Evolutionary conservation across 2,888 invertebrate genomes (phyloP).

Genomic region (Pollenia angustigena): DNA sequence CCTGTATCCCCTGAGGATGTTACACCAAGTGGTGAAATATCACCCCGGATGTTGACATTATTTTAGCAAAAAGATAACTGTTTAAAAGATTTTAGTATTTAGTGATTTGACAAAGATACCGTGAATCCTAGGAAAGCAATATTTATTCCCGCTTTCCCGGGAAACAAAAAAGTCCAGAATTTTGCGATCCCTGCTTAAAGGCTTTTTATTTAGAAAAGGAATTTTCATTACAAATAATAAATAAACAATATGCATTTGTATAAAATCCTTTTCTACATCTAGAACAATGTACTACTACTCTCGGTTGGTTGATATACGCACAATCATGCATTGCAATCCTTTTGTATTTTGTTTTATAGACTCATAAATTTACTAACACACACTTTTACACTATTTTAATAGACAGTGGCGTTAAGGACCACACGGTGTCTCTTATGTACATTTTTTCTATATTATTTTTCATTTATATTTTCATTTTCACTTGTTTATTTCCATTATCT

Average conservation of each 20-base stretch:
- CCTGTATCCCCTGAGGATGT: no score
- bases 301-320: conserved; percentile 21
- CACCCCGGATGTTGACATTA: no score
- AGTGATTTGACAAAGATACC: no score
- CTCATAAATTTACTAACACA: conserved; percentile 8
- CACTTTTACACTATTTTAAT: neutral
- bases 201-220: conserved; percentile 53
- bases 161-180: neutral
- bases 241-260: conserved; percentile 41
- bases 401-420: conserved; percentile 22
- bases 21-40: no score
- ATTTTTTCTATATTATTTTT: conserved; percentile 54
- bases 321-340: conserved; percentile 27
- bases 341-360: conserved; percentile 30
- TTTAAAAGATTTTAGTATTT: no score
- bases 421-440: conserved; percentile 41
- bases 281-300: neutral
- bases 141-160: no score
- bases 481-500: conserved; percentile 62
- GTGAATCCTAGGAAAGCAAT: no score
- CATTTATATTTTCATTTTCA: conserved; percentile 69
- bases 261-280: conserved; percentile 25
- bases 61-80: no score
- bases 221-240: conserved; percentile 68
- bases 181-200: neutral